Base-by-base conservation (phyloP, 1,140 invertebrate species). In the Galendromus occidentalis region DNA sequence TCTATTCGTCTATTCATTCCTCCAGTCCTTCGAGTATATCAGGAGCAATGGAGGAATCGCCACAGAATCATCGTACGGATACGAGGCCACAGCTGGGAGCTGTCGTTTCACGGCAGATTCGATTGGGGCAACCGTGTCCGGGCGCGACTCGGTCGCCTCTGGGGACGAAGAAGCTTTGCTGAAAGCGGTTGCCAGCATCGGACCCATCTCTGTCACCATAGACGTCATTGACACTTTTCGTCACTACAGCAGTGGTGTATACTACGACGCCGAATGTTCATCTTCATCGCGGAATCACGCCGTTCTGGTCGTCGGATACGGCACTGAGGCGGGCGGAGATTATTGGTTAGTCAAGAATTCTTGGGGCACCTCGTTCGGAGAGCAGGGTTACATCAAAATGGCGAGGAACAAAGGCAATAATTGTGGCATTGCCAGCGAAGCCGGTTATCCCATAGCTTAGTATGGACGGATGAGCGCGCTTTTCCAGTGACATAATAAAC, bases 21-120 rank as follows among this genome's bases (percentile, higher is more conserved):
- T n/a, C 9, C 25, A 59, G 42, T 74, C 75, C 9, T 80, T 94
- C 79, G 78, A 84, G 69, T 98, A 98, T 75, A 84, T 98, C 70
- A 88, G 85, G 28, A 83, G 86, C 45, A 97, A 97, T 73, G 78
- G 81, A 7, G 87, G 85, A 2, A 80, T 98, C 68, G 93, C 98
- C 75, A 96, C 91, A 4, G 94, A 98, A 77, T 78, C 80, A 30
- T 82, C 81, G n/a, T 94, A 95, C 74, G 86, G 88, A 0, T 96
- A 95, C 74, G 85, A 89, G 75, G 90, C 78, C 51, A 22, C 14
- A 14, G 20, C n/a, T 29, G 33, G 51, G 14, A 59, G 9, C n/a
- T 59, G 51, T 33, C 51, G 51, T 25, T 59, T 18, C 22, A 59
- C 2, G 51, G 2, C 1, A 33, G 14, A 59, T 14, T 59, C 20